Evolutionary conservation across 2,113 vertebrate genomes (phyloP).

Genomic region (Ciconia stormi): DNA sequence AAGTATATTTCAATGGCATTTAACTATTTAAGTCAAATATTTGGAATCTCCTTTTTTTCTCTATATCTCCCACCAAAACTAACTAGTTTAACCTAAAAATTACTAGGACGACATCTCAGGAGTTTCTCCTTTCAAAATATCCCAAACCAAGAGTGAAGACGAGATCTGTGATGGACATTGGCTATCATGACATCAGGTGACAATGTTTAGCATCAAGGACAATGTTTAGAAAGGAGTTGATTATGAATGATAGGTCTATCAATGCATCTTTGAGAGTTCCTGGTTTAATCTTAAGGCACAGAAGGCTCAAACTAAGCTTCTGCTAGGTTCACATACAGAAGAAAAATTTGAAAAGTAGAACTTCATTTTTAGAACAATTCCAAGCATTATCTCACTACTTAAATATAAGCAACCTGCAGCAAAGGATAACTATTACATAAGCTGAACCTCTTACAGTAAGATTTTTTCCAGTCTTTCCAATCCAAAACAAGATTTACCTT

Average conservation of each 20-base stretch:
- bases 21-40: not conserved
- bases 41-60: not conserved
- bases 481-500: constrained; percentile 76
- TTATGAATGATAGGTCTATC: not conserved
- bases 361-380: not conserved
- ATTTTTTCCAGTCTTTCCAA: not conserved
- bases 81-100: not conserved
- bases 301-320: not conserved
- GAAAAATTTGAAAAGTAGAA: not conserved
- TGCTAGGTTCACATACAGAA: not conserved
- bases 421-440: not conserved
- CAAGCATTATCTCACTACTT: not conserved
- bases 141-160: not conserved
- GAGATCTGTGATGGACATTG: not conserved
- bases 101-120: not conserved
- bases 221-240: not conserved
- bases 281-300: not conserved
- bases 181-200: not conserved
- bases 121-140: not conserved
- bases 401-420: not conserved
- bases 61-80: not conserved
- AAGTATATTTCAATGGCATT: not conserved
- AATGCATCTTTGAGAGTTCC: not conserved
- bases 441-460: not conserved
- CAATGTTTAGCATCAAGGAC: not conserved